phyloP scores from a whole-genome alignment of 1,140 invertebrate genomes.

The Monomorium pharaonis region DNA sequence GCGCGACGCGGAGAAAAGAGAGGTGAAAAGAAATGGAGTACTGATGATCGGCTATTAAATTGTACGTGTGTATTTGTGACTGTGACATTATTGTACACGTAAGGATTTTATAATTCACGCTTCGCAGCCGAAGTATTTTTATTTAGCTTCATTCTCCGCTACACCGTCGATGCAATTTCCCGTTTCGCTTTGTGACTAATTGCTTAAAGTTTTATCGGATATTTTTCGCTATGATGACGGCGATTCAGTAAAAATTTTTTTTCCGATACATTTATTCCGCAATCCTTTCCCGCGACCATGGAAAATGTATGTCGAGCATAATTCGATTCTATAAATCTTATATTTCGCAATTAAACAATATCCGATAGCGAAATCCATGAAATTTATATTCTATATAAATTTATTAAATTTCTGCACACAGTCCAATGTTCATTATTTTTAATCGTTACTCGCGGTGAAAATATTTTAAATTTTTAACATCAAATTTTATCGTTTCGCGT shows the following conservation, averaged over 20 bases:
- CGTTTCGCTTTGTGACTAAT: conserved; percentile 46
- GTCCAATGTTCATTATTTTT: not conserved
- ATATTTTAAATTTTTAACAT: not conserved
- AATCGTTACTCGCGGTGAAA: too few relatives aligned
- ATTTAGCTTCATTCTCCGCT: conserved; percentile 12
- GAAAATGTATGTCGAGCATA: conserved; percentile 7
- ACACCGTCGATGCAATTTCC: conserved; percentile 12
- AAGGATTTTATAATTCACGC: conserved; percentile 9
- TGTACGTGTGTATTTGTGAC: not conserved
- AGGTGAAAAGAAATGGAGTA: not conserved
- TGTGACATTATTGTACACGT: not conserved
- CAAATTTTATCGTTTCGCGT: not conserved
- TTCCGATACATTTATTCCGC: conserved; percentile 36
- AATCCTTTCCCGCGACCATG: not conserved
- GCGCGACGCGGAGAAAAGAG: not conserved
- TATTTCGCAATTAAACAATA: not conserved
- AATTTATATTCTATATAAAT: not conserved
- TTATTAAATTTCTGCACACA: not conserved
- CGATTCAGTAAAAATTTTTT: conserved; percentile 40
- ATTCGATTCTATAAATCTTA: not conserved
- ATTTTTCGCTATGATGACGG: conserved; percentile 25
- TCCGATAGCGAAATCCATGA: not conserved
- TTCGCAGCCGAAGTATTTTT: conserved; percentile 35
- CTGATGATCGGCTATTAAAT: not conserved
- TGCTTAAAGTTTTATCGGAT: conserved; percentile 55